These are phyloP conservation scores for Loripinus fragilis DNA, from an alignment of 2,888 invertebrate genomes.

Conservation along the genomic window DNA sequence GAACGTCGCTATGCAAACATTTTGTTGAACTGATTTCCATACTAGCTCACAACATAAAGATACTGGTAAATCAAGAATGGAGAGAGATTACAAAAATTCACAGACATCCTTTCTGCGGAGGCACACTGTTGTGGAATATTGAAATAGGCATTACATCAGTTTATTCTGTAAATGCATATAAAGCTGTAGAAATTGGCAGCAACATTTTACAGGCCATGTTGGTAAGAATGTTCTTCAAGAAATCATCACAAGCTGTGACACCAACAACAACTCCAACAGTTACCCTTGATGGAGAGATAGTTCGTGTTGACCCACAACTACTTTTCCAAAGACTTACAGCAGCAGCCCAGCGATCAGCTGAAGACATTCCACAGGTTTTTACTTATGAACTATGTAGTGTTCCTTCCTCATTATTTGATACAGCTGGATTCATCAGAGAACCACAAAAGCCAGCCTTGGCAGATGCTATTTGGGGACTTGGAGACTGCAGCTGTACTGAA, in stretches of 20 bases:
- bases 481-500: conserved; percentile 30
- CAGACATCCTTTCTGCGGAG: background rate
- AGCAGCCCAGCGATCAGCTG: background rate
- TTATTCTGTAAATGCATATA: background rate
- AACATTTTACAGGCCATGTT: background rate
- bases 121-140: background rate
- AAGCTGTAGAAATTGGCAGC: background rate
- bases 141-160: background rate
- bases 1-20: conserved; percentile 53
- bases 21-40: conserved; percentile 24
- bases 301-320: conserved; percentile 25
- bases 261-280: background rate
- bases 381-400: conserved; percentile 20
- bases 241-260: background rate
- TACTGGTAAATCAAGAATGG: conserved; percentile 24
- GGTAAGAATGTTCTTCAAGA: background rate
- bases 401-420: conserved; percentile 47
- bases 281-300: background rate
- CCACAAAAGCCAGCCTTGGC: conserved; percentile 41
- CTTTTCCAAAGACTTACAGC: conserved; percentile 9
- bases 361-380: conserved; percentile 12
- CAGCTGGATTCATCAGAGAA: conserved; percentile 23
- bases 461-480: conserved; percentile 42
- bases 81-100: conserved; percentile 12
- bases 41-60: conserved; percentile 39